phyloP scores from a whole-genome alignment of 2,888 invertebrate genomes.

The Notodromas monacha region DNA sequence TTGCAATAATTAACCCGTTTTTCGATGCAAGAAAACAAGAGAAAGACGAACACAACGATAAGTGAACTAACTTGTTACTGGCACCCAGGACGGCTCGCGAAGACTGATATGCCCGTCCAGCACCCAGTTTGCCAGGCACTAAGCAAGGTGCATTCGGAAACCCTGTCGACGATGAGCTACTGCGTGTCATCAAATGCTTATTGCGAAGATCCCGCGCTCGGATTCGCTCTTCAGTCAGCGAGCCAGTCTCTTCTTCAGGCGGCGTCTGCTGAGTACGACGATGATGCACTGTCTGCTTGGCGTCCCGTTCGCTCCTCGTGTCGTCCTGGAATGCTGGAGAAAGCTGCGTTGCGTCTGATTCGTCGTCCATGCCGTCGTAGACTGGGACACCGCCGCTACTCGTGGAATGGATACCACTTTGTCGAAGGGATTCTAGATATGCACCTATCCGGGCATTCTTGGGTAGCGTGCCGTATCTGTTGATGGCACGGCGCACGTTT shows the following conservation, averaged over 20 bases:
- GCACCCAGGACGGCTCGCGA: too few species aligned
- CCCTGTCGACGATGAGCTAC: conserved; percentile 46
- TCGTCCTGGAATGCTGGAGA: conserved; percentile 7
- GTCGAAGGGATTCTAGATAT: conserved; percentile 65
- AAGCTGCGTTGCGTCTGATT: not conserved
- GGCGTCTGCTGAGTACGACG: conserved; percentile 10
- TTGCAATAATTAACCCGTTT: too few species aligned
- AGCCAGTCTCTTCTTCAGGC: conserved; percentile 12
- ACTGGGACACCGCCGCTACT: conserved; percentile 8
- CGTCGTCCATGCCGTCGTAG: not conserved
- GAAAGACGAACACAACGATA: too few species aligned
- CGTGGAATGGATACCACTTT: conserved; percentile 26
- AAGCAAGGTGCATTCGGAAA: too few species aligned
- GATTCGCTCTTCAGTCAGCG: conserved; percentile 9
- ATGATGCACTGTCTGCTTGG: too few species aligned
- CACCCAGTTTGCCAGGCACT: too few species aligned
- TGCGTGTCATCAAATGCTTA: conserved; percentile 32
- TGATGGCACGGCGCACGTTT: conserved; percentile 54
- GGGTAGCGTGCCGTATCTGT: conserved; percentile 71
- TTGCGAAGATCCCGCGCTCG: not conserved
- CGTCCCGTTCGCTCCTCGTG: too few species aligned
- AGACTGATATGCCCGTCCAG: too few species aligned
- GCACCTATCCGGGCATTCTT: conserved; percentile 87
- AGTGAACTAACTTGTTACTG: too few species aligned
- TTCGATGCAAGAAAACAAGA: too few species aligned